These are phyloP conservation scores for Psephotus haematonotus DNA, from an alignment of 2,113 vertebrate genomes.

Conservation along the genomic window DNA sequence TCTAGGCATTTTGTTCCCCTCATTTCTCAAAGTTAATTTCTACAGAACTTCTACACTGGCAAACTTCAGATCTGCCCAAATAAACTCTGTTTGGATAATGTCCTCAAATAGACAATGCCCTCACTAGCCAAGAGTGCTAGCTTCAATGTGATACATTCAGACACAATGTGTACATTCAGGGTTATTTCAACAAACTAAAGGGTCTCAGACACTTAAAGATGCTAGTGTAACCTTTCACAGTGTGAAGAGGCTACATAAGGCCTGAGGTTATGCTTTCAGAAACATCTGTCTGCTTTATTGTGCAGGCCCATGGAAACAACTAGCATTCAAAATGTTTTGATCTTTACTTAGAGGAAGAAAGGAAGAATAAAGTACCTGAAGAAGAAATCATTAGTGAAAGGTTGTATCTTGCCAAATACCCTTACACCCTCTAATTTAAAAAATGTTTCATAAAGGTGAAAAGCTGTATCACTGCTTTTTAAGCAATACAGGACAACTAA, in stretches of 20 bases:
- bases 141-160: background rate
- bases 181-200: background rate
- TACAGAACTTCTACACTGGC: background rate
- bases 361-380: background rate
- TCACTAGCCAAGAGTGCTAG: background rate
- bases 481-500: background rate
- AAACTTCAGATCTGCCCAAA: background rate
- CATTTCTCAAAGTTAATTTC: background rate
- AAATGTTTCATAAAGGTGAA: background rate
- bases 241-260: background rate
- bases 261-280: background rate
- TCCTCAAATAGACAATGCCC: fast-evolving
- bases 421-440: background rate
- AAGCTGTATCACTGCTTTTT: background rate
- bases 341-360: background rate
- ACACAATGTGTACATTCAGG: fast-evolving
- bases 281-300: background rate
- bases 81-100: background rate
- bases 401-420: background rate
- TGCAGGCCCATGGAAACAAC: background rate
- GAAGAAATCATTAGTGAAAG: background rate
- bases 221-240: background rate
- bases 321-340: background rate
- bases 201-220: background rate
- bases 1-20: background rate